Evolutionary conservation across 2,797 vertebrate genomes (phyloP), one percentile per base, ranked within the genome.

Genomic region (Scomberomorus guttatus): DNA sequence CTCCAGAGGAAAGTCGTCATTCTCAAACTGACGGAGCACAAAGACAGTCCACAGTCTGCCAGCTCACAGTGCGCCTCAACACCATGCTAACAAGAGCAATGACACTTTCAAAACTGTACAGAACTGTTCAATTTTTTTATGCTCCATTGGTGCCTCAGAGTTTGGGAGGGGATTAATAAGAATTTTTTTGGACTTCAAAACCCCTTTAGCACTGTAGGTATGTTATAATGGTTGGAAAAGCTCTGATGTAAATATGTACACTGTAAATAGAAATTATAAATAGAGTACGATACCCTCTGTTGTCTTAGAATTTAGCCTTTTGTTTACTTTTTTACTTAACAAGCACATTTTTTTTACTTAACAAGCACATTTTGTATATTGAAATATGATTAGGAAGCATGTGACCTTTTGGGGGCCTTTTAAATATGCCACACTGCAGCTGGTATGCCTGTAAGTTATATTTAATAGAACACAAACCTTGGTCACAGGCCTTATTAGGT

Each of bases 1-100:
- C 94, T 96, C 5, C 94, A 91, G 87, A 93, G 95, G 84, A 96
- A 89, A 78, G 93, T 96, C 0, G 90, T 96, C 44, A 94, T 96
- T 72, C 92, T 96, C 60, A 96, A 96, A 90, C 89, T 96, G 76
- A 95, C 96, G 0, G 93, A 93, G 82, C 87, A 74, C 64, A 81
- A 80, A 29, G 91, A 93, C 67, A 65, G 69, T n/a, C 77, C 87
- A 5, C 84, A 90, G 17, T 5, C 81, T 6, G 27, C 18, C 67
- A 66, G 77, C 52, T 79, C 89, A 25, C 82, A 65, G 12, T 87
- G 90, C 15, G 77, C 85, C 25, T 90, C 92, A 0, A 88, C 87
- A 0, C 83, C 80, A 46, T 95, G 92, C 84, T 95, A 92, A 93
- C 85, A 6, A 56, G 7, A 75, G 27, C 27, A 66, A 8, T 37